phyloP scores from a whole-genome alignment of 1,140 invertebrate genomes.

The Agraylea sexmaculata region DNA sequence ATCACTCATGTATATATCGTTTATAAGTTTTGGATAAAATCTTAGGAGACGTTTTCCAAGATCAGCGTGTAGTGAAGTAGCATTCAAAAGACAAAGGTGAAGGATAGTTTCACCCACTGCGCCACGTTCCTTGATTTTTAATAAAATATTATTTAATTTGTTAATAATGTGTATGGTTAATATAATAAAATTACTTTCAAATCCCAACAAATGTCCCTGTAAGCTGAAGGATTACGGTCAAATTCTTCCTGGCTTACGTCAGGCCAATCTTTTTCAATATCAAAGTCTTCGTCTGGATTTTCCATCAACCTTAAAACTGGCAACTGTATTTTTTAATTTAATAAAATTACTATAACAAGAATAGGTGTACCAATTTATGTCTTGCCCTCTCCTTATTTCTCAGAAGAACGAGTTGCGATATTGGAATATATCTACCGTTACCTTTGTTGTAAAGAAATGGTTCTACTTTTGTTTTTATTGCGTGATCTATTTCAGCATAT shows the following conservation, averaged over 20 bases:
- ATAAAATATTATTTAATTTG: neutral
- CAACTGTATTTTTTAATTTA: conserved; percentile 48
- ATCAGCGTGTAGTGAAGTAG: conserved; percentile 82
- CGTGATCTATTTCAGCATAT: conserved; percentile 78
- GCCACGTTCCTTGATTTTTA: conserved; percentile 57
- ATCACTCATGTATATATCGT: conserved; percentile 91
- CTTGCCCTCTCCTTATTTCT: conserved; percentile 76
- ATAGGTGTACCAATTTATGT: conserved; percentile 69
- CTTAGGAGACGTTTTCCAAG: conserved; percentile 82
- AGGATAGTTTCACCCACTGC: conserved; percentile 92
- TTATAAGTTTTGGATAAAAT: conserved; percentile 90
- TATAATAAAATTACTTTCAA: conserved; percentile 43
- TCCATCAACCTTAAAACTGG: conserved; percentile 63
- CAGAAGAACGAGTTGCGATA: conserved; percentile 73
- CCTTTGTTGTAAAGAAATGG: conserved; percentile 91
- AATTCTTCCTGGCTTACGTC: conserved; percentile 44
- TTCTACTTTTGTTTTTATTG: conserved; percentile 80
- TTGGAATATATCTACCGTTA: conserved; percentile 75
- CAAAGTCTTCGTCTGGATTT: conserved; percentile 70
- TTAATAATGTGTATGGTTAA: conserved; percentile 1
- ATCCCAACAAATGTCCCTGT: conserved; percentile 86
- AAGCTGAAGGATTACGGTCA: conserved; percentile 44
- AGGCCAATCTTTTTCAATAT: conserved; percentile 61
- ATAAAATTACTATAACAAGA: too few species aligned
- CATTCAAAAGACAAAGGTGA: conserved; percentile 86